Base-by-base conservation (phyloP, 2,888 invertebrate species). In the Perizoma affinitatum region DNA sequence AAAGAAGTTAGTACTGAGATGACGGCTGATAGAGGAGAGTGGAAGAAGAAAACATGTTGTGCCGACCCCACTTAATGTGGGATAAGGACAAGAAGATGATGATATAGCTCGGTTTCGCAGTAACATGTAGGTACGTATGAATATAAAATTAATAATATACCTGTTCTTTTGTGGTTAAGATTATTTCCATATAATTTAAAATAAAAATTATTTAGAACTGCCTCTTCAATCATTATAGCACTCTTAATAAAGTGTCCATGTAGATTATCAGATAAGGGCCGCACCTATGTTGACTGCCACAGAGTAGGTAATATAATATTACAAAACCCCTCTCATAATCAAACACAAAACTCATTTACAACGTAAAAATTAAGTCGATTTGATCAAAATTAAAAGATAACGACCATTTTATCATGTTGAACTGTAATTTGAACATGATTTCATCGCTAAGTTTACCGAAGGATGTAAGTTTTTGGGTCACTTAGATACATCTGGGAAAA, bases 341-440 rank as follows among this genome's bases (percentile, higher is more conserved):
- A 38, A 58, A 66, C 40, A 46, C 38, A 47, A 48, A 11, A 44
- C 67, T 73, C 72, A 41, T 22, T 22, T 22, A 22, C 22, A 22
- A 22, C 22, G 3, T 22, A 3, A 2, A 22, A 22, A 22, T 3
- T 1, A 22, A 22, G 22, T 22, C 22, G 22, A 22, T 22, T 22
- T 22, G n/a, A n/a, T 70, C 65, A 52, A 73, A 74, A n/a, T 5
- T 38, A 38, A 71, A 70, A 80, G 89, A 89, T 90, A 89, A 89
- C n/a, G 84, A 83, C 82, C 70, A 42, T 65, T 74, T 84, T 87
- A 87, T 88, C 87, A 76, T 76, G 74, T 46, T 74, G 53, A 59
- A 72, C 74, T 74, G 71, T 68, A 74, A 75, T 22, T 22, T 22
- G 22, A 68, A 70, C 73, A 83, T 86, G 83, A 87, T 82, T 80